Evolutionary conservation across 1,140 invertebrate genomes (phyloP), one percentile per base, ranked within the genome.

Genomic region (Trichogramma pretiosum): DNA sequence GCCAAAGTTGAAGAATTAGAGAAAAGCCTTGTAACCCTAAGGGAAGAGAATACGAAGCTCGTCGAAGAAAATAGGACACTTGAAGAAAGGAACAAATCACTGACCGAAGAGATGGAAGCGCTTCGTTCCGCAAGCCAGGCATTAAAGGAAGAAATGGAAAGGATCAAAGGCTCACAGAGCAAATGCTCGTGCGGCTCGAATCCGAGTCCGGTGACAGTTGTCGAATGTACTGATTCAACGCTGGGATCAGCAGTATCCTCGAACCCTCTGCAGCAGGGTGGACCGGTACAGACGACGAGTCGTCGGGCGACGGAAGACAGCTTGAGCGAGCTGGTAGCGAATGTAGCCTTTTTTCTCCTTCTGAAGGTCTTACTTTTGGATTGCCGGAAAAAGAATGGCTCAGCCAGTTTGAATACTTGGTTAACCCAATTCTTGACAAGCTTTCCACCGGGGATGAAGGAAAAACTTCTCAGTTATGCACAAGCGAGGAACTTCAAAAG

Each of bases 1-100:
- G 87, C 87, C 0, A 84, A 84, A 63, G 83, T 96, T 77, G 83
- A 87, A 49, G 85, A 92, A 56, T 79, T 97, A 67, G 92, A 97
- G 71, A 68, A 72, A 11, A 77, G 79, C 32, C 77, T 89, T 7
- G 73, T 77, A 50, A 62, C 74, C 19, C 64, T 88, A n/a, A 75
- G 75, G 48, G 75, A 81, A 24, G 72, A 74, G 53, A 85, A 85
- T 52, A 76, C 81, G 45, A 63, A 72, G n/a, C 62, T 87, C 19
- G 63, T 75, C 0, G 73, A 75, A 33, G 81, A 85, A 63, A 83
- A 83, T 51, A 64, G 77, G 43, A 77, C 76, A 52, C 61, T 87
- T 19, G 77, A 77, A 57, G 70, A 72, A 5, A 70, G 82, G 50
- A 86, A 86, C 56, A 78, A 84, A 55, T 67, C 76, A 22, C 60